Evolutionary conservation across 1,140 invertebrate species (phyloP), one percentile per base, ranked within the genome.

Genomic region (Euwallacea similis): DNA sequence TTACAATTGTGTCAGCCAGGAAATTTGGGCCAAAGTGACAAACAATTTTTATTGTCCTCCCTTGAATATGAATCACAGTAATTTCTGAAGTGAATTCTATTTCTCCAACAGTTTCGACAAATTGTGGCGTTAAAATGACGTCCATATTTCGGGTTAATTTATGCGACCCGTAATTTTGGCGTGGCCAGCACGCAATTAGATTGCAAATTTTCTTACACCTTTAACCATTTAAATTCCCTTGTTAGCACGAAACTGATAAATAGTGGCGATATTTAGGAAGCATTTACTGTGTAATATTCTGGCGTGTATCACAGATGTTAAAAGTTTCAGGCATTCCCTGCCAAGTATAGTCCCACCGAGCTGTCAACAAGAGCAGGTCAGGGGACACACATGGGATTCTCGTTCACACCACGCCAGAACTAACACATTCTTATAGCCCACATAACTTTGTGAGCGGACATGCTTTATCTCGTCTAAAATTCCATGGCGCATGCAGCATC

Each of bases 31-130:
- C 50, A n/a, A 15, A 53, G 11, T 53, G 50, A 53, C 50, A 53
- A 53, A 53, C 50, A 8, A 15, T 11, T 15, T 15, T 53, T 6
- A n/a, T 53, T 53, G 11, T n/a, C 11, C 50, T 53, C 11, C 50
- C 15, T 53, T 61, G 59, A 61, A 61, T 61, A 61, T 61, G 21
- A 61, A 61, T 61, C 21, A 61, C 59, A 61, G 42, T 61, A 61
- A 61, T 61, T 61, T 42, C 59, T 41, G 59, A 61, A 61, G 21
- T 61, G 59, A 61, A 42, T 61, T 11, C 15, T 10, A 61, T 61
- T 61, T 58, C 21, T 50, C 13, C 16, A 15, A 11, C 55, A 15
- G 55, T 21, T 58, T 7, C 11, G 50, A 15, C 10, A 58, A 58
- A 16, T 58, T 58, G 16, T 47, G 16, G 11, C 47, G 11, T 44